phyloP scores from a whole-genome alignment of 2,113 vertebrate species.

The Hirundichthys speculiger region DNA sequence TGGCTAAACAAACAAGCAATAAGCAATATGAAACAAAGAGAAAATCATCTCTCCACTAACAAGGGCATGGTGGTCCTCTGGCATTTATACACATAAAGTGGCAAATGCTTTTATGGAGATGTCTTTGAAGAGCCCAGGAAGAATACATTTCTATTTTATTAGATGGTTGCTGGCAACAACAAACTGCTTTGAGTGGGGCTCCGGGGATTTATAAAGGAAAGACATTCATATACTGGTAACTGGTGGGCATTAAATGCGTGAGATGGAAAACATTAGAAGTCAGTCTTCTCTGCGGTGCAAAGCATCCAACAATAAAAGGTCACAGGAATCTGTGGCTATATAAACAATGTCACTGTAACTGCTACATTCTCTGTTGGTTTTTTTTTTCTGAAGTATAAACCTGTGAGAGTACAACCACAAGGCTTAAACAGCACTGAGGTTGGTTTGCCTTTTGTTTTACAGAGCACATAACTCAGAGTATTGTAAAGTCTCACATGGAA shows the following conservation, averaged over 20 bases:
- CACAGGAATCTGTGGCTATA: constrained; percentile 1
- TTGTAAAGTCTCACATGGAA: constrained; percentile 88
- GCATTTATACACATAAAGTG: constrained; percentile 8
- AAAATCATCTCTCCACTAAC: neutral
- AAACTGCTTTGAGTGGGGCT: constrained; percentile 18
- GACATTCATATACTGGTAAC: constrained; percentile 18
- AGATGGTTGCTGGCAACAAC: constrained; percentile 27
- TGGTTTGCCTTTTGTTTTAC: constrained; percentile 33
- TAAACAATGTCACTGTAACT: constrained; percentile 9
- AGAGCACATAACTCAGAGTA: constrained; percentile 86
- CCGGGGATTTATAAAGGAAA: constrained; percentile 23
- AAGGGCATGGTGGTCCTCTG: neutral
- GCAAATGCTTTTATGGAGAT: neutral
- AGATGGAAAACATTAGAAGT: constrained; percentile 9
- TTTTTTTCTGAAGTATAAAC: neutral
- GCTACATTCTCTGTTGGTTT: no score
- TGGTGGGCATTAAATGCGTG: constrained; percentile 3
- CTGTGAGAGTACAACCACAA: neutral
- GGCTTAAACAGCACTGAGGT: neutral
- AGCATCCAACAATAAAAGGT: constrained; percentile 17
- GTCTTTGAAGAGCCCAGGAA: constrained; percentile 14
- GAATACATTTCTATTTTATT: constrained; percentile 24
- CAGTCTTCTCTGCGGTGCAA: constrained; percentile 1
- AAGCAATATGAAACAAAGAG: neutral
- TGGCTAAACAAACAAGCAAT: constrained; percentile 5